These are phyloP conservation scores for Machimus rusticus DNA, from an alignment of 2,888 invertebrate genomes.

Conservation along the genomic window DNA sequence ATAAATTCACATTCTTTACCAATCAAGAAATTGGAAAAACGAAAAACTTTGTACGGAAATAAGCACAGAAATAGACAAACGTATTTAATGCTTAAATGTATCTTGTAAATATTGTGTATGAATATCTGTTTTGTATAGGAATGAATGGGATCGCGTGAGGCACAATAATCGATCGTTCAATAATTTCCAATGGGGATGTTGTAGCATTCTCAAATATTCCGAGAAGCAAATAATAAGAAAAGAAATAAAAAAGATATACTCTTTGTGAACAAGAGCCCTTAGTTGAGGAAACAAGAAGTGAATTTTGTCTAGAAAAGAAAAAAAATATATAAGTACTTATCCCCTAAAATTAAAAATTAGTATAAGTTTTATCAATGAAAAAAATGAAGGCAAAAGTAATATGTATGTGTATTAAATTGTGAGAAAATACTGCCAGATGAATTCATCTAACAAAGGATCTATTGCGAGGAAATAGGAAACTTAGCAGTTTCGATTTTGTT, in stretches of 20 bases:
- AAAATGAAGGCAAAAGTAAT: not conserved
- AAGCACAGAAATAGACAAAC: not conserved
- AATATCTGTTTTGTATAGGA: slow-evolving; percentile 18
- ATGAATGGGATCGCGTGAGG: not conserved
- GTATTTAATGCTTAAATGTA: slow-evolving; percentile 4
- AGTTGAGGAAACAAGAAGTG: not conserved
- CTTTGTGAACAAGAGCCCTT: not conserved
- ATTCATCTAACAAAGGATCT: not conserved
- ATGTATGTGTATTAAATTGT: not conserved
- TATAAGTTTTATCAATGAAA: not conserved
- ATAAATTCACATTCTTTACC: not conserved
- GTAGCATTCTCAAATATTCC: not conserved
- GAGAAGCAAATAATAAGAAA: not conserved
- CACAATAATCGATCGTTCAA: not conserved
- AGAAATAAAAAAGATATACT: not conserved
- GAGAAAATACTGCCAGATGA: not conserved
- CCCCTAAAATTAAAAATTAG: not conserved
- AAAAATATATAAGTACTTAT: not conserved
- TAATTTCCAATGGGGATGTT: slow-evolving; percentile 3
- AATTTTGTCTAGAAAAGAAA: not conserved
- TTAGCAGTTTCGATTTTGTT: not conserved
- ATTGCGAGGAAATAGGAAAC: not conserved
- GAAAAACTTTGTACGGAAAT: not conserved
- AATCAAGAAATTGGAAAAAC: not conserved
- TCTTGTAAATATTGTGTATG: slow-evolving; percentile 20